Evolutionary conservation across 2,888 invertebrate genomes (phyloP).

Genomic region (Oxyteleia sp.): DNA sequence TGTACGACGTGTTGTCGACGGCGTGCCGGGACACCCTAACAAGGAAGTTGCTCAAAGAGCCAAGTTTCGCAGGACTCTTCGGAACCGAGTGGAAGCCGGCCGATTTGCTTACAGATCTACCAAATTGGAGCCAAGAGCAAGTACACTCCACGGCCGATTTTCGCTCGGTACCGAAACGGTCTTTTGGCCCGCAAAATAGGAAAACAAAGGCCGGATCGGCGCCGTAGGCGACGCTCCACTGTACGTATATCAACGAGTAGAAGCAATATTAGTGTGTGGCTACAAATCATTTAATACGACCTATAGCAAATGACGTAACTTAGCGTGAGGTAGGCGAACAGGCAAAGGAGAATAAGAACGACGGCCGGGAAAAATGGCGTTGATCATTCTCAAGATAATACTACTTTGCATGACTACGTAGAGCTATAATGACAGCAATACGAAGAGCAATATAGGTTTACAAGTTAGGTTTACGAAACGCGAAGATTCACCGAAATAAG

Average conservation of each 20-base stretch:
- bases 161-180: too few relatives aligned
- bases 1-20: constrained; percentile 48
- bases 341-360: constrained; percentile 9
- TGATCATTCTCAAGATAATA: constrained; percentile 63
- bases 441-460: constrained; percentile 86
- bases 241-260: constrained; percentile 75
- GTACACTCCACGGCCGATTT: too few relatives aligned
- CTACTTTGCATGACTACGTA: constrained; percentile 85
- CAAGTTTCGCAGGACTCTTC: neutral
- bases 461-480: constrained; percentile 68
- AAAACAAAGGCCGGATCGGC: neutral
- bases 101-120: too few relatives aligned
- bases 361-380: constrained; percentile 13
- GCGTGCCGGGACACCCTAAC: constrained; percentile 39
- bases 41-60: constrained; percentile 56
- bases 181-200: too few relatives aligned
- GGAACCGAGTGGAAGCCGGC: too few relatives aligned
- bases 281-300: constrained; percentile 67
- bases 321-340: constrained; percentile 8
- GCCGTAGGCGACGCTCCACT: constrained; percentile 35
- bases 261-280: constrained; percentile 76
- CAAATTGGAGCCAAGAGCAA: too few relatives aligned
- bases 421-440: constrained; percentile 86
- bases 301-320: constrained; percentile 51
- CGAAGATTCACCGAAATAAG: constrained; percentile 46